Evolutionary conservation across 2,888 invertebrate genomes (phyloP), one percentile per base, ranked within the genome.

Genomic region (Trachelus troglodyta): DNA sequence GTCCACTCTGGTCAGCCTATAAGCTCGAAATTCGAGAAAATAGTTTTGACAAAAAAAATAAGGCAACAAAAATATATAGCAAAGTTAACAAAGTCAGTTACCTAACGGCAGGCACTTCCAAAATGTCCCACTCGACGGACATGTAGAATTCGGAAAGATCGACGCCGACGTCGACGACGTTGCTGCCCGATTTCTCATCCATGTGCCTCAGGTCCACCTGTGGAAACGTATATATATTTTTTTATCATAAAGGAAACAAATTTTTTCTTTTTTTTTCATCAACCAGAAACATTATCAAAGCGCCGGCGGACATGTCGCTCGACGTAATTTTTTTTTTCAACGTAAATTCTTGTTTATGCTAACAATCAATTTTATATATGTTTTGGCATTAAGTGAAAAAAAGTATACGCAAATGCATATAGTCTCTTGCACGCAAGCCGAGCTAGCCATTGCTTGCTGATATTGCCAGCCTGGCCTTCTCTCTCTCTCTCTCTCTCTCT

Each of bases 41-140:
- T 11, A 37, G 31, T 15, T n/a, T 12, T 69, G 12, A n/a, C 4
- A 30, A 34, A n/a, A 68, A 69, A 37, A 11, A 34, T 34, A 11
- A 69, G 31, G 69, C 34, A 40, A 74, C 75, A 37, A n/a, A 69
- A 69, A 2, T 34, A 69, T 56, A 40, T 40, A 35, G 31, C n/a
- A 40, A 31, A 4, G 23, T 79, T 35, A 30, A 69, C 12, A 31
- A 75, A 79, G 35, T 35, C 33, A 87, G 92, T 93, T 91, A 96
- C 97, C 97, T 96, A 84, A 97, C 97, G 84, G 97, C 97, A 84
- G 97, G 98, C 90, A 98, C 99, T 93, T 98, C 97, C 82, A 99
- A 94, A 88, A 99, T 98, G 93, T 99, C 99, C 99, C 99, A 99
- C 93, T 99, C 99, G 77, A 99, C 99, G 82, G 98, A 98, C 94